Conservation (phyloP, 1,140 invertebrate genomes). For the Rhagoletis zephyria region DNA sequence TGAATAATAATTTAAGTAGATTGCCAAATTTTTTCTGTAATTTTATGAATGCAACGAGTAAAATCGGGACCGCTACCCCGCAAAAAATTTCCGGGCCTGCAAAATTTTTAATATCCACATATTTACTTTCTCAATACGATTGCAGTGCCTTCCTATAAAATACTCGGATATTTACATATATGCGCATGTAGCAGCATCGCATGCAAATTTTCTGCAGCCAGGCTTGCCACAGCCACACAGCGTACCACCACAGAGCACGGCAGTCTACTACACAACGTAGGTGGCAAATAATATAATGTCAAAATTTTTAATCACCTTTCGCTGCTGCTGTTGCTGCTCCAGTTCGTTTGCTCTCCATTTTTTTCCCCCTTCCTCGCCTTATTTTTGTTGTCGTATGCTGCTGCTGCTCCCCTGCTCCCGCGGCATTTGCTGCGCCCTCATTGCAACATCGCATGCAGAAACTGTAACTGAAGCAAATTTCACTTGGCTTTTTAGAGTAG, state of each 20-base stretch:
- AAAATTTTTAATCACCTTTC: constrained; percentile 34
- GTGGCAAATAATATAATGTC: constrained; percentile 25
- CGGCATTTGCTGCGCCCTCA: not conserved
- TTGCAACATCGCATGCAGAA: not conserved
- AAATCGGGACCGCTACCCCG: no score
- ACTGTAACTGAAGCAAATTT: not conserved
- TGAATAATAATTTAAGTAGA: no score
- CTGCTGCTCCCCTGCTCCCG: not conserved
- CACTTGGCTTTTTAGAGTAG: not conserved
- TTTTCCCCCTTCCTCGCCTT: not conserved
- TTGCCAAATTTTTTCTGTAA: no score
- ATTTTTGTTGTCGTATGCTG: no score
- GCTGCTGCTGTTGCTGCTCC: not conserved
- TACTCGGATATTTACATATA: no score
- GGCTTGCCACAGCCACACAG: not conserved
- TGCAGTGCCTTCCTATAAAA: no score
- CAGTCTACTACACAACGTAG: not conserved
- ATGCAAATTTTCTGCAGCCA: not conserved
- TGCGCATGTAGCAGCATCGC: not conserved
- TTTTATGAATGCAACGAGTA: no score
- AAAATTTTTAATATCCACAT: no score
- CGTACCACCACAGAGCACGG: not conserved
- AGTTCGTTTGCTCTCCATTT: not conserved
- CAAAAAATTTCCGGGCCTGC: no score
- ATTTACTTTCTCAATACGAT: no score